Evolutionary conservation across 2,113 vertebrate genomes (phyloP).

Genomic region (Sarotherodon lohbergeri): DNA sequence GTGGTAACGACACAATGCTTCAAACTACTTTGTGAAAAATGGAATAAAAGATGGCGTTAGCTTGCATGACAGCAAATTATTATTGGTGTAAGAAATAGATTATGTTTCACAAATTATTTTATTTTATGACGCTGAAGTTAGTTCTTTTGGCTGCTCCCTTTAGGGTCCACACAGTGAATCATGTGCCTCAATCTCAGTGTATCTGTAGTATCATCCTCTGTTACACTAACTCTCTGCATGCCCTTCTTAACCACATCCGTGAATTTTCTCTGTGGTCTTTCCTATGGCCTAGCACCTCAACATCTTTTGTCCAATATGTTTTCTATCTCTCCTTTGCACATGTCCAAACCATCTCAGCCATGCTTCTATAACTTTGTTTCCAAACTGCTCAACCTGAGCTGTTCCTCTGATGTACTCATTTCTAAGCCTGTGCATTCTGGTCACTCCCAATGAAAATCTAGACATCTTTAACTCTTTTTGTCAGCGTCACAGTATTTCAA

Average conservation of each 20-base stretch:
- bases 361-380: not conserved
- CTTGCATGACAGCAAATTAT: not conserved
- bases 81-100: not conserved
- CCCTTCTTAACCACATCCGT: not conserved
- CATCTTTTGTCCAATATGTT: not conserved
- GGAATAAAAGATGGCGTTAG: not conserved
- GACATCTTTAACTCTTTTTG: not conserved
- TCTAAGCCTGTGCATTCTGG: not conserved
- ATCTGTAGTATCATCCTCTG: not conserved
- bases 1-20: not conserved
- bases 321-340: not conserved
- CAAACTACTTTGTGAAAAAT: not conserved
- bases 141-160: not conserved
- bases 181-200: not conserved
- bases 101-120: not conserved
- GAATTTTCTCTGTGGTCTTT: not conserved
- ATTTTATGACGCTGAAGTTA: not conserved
- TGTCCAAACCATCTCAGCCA: not conserved
- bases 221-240: not conserved
- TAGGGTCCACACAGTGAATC: not conserved
- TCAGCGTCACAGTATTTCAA: not conserved
- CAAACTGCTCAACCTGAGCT: not conserved
- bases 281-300: not conserved
- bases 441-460: not conserved
- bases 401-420: not conserved